Evolutionary conservation across 1,140 invertebrate species (phyloP), one percentile per base, ranked within the genome.

Genomic region (Pectinophora gossypiella): DNA sequence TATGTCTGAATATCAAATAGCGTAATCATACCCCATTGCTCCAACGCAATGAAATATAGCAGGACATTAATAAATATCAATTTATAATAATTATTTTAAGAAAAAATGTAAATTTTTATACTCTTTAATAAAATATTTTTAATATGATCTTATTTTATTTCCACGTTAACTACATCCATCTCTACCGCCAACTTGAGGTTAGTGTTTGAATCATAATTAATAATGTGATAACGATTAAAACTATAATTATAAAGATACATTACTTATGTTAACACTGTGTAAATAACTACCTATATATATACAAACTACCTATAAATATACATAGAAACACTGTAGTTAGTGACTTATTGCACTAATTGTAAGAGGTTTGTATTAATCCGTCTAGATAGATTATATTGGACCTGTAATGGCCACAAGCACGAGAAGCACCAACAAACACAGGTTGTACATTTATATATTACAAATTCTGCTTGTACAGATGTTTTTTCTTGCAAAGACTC

Each of bases 81-180:
- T 46, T 46, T 51, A 51, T 51, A 42, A 32, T 54, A 19, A 51
- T 59, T 68, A 68, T 71, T 67, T 44, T 83, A 75, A 76, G 70
- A 7, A 72, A 79, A 76, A 67, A 67, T 79, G 72, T 79, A 78
- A 75, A 81, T 81, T 85, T 83, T 83, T 76, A 67, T 80, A 81
- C 71, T 56, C 67, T 65, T 76, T 72, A 83, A 84, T 84, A 85
- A 82, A 85, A 75, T 69, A 45, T 76, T 71, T 66, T 54, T 66
- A 70, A 64, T 54, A 72, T 54, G 40, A 16, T 19, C 13, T 20
- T 58, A 48, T 23, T 63, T 63, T 52, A 59, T 51, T 61, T 56
- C 9, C 1, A 32, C 27, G 9, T 3, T 3, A 32, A 32, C 27
- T n/a, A n/a, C n/a, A n/a, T n/a, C n/a, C n/a, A n/a, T n/a, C n/a